Evolutionary conservation across 2,888 invertebrate species (phyloP), one percentile per base, ranked within the genome.

Genomic region (Drosophila buzzatii): DNA sequence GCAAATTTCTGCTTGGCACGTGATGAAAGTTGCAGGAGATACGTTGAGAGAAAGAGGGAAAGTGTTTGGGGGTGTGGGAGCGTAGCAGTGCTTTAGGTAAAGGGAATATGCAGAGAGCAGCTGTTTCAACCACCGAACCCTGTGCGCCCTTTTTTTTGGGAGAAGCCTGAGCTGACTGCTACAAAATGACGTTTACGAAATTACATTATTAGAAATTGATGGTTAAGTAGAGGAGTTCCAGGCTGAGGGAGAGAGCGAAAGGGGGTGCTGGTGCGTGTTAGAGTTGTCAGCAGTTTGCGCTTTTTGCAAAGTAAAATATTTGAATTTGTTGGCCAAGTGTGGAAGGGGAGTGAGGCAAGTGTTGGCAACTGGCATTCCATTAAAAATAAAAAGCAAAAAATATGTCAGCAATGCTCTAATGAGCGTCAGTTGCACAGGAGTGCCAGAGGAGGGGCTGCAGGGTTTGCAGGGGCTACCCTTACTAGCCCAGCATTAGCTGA

Each of bases 131-230:
- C 77, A 78, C 77, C 76, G 18, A 57, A 55, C 51, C 60, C 63
- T 57, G 49, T 45, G 47, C 3, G 37, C 35, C 51, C 52, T 61
- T 53, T 37, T 44, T n/a, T 58, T 10, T 42, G 35, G 12, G 68
- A 23, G 79, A 67, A 35, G 33, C 71, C 63, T 72, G 62, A 5
- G 31, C 66, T 67, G 66, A 56, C 35, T 64, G 66, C 60, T 76
- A 58, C 75, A 78, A 89, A 88, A 82, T 87, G 87, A 89, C 89
- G 84, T 85, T 89, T 89, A 84, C 75, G 64, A 90, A 89, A 90
- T 90, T 90, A 87, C 89, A 87, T 90, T 89, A 89, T 90, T 89
- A 82, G 83, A 84, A 89, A 90, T 89, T 90, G 89, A 90, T 89
- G 90, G 79, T 79, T 82, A 63, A 61, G 70, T 70, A 27, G 53